Evolutionary conservation across 2,888 invertebrate genomes (phyloP).

Genomic region (Cerceris rybyensis): DNA sequence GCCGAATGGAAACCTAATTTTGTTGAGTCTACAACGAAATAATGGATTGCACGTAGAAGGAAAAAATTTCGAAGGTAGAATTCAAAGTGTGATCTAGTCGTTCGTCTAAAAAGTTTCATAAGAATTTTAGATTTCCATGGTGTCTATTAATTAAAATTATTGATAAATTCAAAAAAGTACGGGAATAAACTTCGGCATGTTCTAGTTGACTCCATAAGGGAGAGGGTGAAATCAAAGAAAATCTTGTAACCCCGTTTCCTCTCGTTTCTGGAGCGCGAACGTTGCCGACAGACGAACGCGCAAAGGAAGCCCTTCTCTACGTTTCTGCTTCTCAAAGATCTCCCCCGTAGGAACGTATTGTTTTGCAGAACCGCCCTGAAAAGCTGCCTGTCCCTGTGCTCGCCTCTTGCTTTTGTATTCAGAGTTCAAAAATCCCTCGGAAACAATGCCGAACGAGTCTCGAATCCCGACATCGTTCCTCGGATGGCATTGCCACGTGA

Average conservation of each 20-base stretch:
- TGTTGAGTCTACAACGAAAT: conserved; percentile 9
- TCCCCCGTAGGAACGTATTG: conserved; percentile 19
- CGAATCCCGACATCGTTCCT: conserved; percentile 9
- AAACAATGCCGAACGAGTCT: conserved; percentile 21
- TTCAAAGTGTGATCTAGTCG: no score
- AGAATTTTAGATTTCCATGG: no score
- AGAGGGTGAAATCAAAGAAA: background rate
- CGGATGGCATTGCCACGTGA: conserved; percentile 6
- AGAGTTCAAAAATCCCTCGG: conserved; percentile 9
- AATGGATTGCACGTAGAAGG: no score
- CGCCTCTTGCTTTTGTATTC: background rate
- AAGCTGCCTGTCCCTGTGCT: background rate
- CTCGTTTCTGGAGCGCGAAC: background rate
- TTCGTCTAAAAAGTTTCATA: no score
- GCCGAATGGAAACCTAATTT: conserved; percentile 21
- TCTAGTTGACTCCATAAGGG: no score
- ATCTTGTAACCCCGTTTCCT: background rate
- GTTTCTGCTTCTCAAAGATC: conserved; percentile 2
- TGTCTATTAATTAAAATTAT: no score
- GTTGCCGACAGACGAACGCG: background rate
- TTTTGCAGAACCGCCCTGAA: background rate
- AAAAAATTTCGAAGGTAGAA: no score
- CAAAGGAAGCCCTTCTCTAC: background rate
- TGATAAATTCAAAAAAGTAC: no score
- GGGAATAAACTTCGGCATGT: no score